These are phyloP conservation scores for Drosophila pseudoananassae DNA, from an alignment of 1,140 invertebrate species.

Conservation along the genomic window DNA sequence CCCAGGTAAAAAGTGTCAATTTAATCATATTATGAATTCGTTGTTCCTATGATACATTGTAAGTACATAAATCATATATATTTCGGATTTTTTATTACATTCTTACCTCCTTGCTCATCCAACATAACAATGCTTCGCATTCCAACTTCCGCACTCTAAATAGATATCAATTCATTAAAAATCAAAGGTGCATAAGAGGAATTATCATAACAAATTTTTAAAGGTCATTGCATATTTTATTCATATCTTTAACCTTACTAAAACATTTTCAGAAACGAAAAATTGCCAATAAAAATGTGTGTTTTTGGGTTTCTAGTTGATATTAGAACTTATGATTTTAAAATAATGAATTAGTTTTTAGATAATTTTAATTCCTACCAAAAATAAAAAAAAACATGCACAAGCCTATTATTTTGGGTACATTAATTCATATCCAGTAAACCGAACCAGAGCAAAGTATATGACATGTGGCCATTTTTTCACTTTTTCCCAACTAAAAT, in stretches of 20 bases:
- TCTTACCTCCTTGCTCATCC: constrained; percentile 97
- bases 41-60: not conserved
- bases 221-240: not conserved
- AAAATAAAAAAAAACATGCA: too few species aligned
- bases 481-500: too few species aligned
- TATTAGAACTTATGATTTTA: too few species aligned
- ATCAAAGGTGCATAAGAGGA: not conserved
- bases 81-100: constrained; percentile 9
- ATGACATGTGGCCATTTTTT: too few species aligned
- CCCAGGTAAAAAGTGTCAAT: not conserved
- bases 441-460: too few species aligned
- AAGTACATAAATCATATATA: not conserved
- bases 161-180: constrained; percentile 42
- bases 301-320: too few species aligned
- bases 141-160: constrained; percentile 96
- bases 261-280: too few species aligned
- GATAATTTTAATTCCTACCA: too few species aligned
- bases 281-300: too few species aligned
- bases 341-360: too few species aligned
- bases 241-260: not conserved
- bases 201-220: not conserved
- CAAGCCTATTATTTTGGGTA: too few species aligned
- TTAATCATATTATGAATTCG: not conserved
- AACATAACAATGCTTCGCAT: constrained; percentile 97
- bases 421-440: too few species aligned